Conservation (phyloP, 2,888 invertebrate genomes). For the Lottia gigantea region DNA sequence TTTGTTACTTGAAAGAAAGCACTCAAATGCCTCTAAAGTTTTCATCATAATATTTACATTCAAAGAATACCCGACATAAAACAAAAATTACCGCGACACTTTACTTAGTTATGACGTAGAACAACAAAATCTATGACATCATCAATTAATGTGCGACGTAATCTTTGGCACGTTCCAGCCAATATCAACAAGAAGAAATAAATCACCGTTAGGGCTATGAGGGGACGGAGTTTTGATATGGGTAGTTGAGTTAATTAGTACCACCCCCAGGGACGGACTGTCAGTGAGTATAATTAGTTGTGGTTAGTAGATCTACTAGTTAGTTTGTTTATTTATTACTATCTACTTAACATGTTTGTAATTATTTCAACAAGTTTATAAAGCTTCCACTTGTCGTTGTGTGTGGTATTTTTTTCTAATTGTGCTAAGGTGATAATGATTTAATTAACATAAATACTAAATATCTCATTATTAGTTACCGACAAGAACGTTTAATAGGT, state of each 20-base stretch:
- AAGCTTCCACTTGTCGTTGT: conserved; percentile 2
- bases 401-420: not conserved
- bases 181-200: conserved; percentile 1
- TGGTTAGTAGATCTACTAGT: not conserved
- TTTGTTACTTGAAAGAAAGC: too few relatives aligned
- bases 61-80: too few relatives aligned
- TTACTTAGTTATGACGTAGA: too few relatives aligned
- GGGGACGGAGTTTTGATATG: not conserved
- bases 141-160: not conserved
- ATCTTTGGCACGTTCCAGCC: conserved; percentile 9
- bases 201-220: not conserved
- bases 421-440: not conserved
- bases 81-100: too few relatives aligned
- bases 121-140: too few relatives aligned
- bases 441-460: not conserved
- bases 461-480: not conserved
- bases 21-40: not conserved
- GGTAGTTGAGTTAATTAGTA: conserved; percentile 2
- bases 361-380: not conserved
- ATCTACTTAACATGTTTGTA: not conserved
- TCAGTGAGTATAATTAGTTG: not conserved
- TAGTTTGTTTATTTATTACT: not conserved
- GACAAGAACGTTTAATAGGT: not conserved
- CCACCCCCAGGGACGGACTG: not conserved
- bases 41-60: too few relatives aligned